phyloP scores from a whole-genome alignment of 2,888 invertebrate species.

The Callimorpha dominula region DNA sequence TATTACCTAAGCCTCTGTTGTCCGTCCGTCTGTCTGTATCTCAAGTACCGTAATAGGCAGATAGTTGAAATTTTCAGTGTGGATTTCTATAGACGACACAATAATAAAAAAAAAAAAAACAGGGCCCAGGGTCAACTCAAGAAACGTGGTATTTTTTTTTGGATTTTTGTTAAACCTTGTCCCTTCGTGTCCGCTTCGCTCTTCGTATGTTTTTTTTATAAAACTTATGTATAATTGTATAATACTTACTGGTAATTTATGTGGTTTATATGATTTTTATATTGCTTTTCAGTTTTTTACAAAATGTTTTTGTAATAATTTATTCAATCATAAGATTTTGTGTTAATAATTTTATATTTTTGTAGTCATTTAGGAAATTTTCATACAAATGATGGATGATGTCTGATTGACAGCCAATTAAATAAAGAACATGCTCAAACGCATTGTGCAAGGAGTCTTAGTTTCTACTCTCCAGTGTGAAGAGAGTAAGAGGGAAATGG shows the following conservation, averaged over 20 bases:
- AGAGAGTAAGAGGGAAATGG: no score
- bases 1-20: no score
- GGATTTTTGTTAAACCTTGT: no score
- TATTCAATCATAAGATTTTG: constrained; percentile 5
- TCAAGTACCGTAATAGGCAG: not conserved
- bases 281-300: constrained; percentile 4
- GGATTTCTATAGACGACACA: no score
- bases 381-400: constrained; percentile 30
- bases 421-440: not conserved
- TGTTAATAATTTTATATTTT: not conserved
- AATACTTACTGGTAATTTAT: constrained; percentile 12
- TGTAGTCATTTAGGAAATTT: constrained; percentile 41
- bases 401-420: constrained; percentile 23
- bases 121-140: no score
- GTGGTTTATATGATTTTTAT: constrained; percentile 7
- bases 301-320: constrained; percentile 8
- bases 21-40: no score
- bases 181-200: not conserved
- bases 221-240: not conserved
- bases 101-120: no score
- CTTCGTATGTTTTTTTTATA: not conserved
- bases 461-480: not conserved
- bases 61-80: not conserved
- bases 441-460: constrained; percentile 1
- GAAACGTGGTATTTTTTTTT: no score